Conservation (phyloP, 1,140 invertebrate genomes). For the Anoplolepis gracilipes region DNA sequence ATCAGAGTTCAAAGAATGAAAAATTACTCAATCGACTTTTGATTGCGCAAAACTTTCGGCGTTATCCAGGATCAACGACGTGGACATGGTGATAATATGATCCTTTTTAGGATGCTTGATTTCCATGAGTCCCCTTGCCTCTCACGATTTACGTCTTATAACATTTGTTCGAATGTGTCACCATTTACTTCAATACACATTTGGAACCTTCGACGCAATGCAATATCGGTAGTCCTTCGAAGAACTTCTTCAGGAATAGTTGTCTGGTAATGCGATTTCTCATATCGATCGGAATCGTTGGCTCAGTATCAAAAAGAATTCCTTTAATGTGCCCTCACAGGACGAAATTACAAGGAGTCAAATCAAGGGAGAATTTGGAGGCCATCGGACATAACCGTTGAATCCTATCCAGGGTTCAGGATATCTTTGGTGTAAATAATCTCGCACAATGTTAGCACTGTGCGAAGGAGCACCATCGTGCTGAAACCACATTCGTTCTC, state of each 20-base stretch:
- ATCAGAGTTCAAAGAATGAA: no score
- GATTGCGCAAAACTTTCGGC: no score
- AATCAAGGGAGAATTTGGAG: constrained; percentile 9
- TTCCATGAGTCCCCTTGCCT: background rate
- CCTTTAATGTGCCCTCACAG: background rate
- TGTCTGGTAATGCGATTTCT: background rate
- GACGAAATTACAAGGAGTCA: background rate
- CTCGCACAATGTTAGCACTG: background rate
- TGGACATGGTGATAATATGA: no score
- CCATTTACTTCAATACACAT: constrained; percentile 2
- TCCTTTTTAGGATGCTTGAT: no score
- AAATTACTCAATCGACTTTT: no score
- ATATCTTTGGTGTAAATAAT: background rate
- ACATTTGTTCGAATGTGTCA: constrained; percentile 1
- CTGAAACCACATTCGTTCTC: background rate
- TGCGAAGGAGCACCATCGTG: constrained; percentile 4
- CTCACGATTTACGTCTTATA: constrained; percentile 10
- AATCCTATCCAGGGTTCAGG: background rate
- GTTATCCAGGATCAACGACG: no score
- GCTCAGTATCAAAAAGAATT: background rate
- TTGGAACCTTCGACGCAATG: background rate
- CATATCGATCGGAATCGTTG: background rate
- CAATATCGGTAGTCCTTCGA: no score
- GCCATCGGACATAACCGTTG: background rate
- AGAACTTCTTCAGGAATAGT: background rate